Evolutionary conservation across 92 coral and sea anemone species (phyloP).

Genomic region (Actinernus sp.): DNA sequence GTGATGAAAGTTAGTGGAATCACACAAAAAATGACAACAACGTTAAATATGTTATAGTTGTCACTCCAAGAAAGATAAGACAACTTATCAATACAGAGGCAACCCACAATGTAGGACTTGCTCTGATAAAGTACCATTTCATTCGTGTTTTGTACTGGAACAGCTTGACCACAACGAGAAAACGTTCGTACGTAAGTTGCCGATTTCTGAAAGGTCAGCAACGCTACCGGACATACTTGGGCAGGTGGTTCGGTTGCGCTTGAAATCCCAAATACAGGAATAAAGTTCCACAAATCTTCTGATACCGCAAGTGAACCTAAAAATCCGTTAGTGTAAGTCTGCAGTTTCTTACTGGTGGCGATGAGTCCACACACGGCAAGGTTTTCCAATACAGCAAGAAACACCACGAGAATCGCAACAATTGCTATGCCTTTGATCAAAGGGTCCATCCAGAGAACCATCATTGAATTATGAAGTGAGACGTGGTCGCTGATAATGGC

Average conservation of each 20-base stretch:
- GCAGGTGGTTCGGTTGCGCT: too few relatives aligned
- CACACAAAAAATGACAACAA: neutral
- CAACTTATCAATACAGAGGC: neutral
- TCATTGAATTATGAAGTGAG: too few relatives aligned
- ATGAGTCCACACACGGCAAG: neutral
- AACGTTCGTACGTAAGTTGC: slow-evolving; percentile 17
- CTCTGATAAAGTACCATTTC: neutral
- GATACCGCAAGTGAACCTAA: neutral
- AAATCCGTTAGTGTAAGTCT: neutral
- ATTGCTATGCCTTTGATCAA: neutral
- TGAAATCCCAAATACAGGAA: too few relatives aligned
- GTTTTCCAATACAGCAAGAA: neutral
- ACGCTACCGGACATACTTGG: too few relatives aligned
- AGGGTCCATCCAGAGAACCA: neutral
- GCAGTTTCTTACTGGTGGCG: neutral
- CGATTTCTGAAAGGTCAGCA: slow-evolving; percentile 13
- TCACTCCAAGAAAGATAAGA: neutral
- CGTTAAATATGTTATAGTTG: neutral
- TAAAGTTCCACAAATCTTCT: neutral
- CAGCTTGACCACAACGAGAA: slow-evolving; percentile 30
- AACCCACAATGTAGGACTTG: neutral
- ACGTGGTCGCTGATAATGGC: too few relatives aligned
- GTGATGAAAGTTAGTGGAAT: neutral
- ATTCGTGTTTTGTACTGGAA: slow-evolving; percentile 21
- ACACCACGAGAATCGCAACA: too few relatives aligned